phyloP scores from a whole-genome alignment of 2,113 vertebrate species.

The Opisthocomus hoazin region DNA sequence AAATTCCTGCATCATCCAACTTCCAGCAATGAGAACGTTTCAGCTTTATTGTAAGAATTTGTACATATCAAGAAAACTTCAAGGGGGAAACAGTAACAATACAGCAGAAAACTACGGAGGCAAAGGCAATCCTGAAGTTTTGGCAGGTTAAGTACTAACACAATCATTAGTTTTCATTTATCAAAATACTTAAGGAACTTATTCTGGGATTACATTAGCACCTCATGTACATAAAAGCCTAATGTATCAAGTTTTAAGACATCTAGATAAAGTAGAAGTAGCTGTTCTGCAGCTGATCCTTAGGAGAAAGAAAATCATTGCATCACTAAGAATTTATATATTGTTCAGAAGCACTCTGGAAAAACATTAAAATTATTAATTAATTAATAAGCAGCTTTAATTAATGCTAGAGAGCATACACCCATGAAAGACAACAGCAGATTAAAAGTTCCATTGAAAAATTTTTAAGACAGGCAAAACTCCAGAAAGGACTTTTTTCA shows the following conservation, averaged over 20 bases:
- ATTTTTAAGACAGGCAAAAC: background rate
- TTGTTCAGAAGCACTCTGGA: background rate
- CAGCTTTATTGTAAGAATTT: background rate
- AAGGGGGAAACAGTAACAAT: background rate
- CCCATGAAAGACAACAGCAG: background rate
- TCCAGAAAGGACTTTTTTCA: background rate
- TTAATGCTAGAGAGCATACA: background rate
- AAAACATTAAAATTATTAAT: background rate
- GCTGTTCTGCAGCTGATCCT: background rate
- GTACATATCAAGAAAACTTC: background rate
- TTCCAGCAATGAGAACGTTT: background rate
- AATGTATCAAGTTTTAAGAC: background rate
- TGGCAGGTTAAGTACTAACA: background rate
- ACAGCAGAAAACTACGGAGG: background rate
- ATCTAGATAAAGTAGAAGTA: background rate
- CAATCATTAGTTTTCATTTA: background rate
- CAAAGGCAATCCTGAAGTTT: background rate
- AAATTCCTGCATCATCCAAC: background rate
- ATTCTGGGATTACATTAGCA: background rate
- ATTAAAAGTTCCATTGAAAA: background rate
- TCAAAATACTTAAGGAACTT: background rate
- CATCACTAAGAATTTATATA: background rate
- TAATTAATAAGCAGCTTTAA: background rate
- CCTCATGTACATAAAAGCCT: background rate
- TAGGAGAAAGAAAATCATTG: background rate